These are phyloP conservation scores for Tuta absoluta DNA, from an alignment of 2,888 invertebrate species.

Conservation along the genomic window DNA sequence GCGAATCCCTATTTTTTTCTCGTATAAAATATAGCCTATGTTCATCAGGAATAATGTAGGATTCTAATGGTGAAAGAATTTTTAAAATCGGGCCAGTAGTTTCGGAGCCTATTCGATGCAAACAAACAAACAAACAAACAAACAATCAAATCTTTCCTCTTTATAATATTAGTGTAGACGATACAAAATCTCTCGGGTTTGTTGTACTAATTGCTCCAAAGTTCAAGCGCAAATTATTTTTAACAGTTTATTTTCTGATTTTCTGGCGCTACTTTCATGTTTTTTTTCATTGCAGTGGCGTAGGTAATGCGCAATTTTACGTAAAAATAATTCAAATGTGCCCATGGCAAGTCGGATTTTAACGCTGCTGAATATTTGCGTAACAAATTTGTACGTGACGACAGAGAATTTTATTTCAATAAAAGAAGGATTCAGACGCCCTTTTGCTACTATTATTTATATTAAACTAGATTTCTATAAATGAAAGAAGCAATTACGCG, in stretches of 20 bases:
- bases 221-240: slow-evolving; percentile 17
- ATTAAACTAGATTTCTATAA: not conserved
- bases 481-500: not conserved
- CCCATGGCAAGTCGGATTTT: not conserved
- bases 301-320: not conserved
- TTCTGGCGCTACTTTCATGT: not conserved
- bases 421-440: no score
- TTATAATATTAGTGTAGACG: no score
- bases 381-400: not conserved
- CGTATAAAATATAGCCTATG: no score
- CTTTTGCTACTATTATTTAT: no score
- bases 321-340: not conserved
- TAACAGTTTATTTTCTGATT: slow-evolving; percentile 7
- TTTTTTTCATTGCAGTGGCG: slow-evolving; percentile 6
- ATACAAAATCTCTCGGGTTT: not conserved
- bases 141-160: no score
- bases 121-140: no score
- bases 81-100: no score
- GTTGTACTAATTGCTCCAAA: slow-evolving; percentile 14
- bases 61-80: no score
- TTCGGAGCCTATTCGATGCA: no score
- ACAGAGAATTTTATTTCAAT: not conserved
- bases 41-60: no score
- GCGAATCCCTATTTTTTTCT: no score
- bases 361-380: not conserved